phyloP scores from a whole-genome alignment of 1,140 invertebrate species.

The Cyrtorhinus lividipennis region DNA sequence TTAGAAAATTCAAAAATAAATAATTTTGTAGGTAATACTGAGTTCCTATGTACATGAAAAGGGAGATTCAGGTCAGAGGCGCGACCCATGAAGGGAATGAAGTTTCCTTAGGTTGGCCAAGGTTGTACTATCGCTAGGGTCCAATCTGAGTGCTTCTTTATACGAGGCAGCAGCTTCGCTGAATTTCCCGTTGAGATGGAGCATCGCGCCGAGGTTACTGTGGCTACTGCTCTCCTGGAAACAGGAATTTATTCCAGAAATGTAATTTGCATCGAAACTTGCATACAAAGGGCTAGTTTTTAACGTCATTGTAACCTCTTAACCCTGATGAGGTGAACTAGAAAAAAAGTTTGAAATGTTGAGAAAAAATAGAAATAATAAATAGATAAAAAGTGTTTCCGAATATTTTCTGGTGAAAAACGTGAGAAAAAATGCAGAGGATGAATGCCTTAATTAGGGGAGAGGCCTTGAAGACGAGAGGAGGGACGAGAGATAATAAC shows the following conservation, averaged over 20 bases:
- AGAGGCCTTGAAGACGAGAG: no score
- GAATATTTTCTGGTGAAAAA: no score
- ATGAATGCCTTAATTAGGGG: no score
- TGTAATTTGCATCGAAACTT: background rate
- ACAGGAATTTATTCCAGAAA: slow-evolving; percentile 22
- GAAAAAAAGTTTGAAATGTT: no score
- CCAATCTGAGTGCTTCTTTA: slow-evolving; percentile 59
- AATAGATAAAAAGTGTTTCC: no score
- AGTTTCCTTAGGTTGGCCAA: slow-evolving; percentile 77
- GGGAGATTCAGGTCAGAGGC: slow-evolving; percentile 8
- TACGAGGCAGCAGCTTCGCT: slow-evolving; percentile 70
- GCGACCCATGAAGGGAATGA: slow-evolving; percentile 30
- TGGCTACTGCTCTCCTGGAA: slow-evolving; percentile 71
- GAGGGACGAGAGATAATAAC: no score
- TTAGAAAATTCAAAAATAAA: slow-evolving; percentile 10
- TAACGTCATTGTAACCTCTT: no score
- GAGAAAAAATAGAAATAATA: no score
- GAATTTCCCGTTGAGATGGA: slow-evolving; percentile 82
- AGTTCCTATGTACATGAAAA: slow-evolving; percentile 11
- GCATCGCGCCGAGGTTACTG: slow-evolving; percentile 84
- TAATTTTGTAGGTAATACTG: slow-evolving; percentile 13
- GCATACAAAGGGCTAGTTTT: no score
- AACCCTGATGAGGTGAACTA: no score
- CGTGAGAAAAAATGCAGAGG: no score
- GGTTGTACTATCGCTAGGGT: slow-evolving; percentile 74